Base-by-base conservation (phyloP, 2,888 invertebrate species). In the Amphipyra berbera region DNA sequence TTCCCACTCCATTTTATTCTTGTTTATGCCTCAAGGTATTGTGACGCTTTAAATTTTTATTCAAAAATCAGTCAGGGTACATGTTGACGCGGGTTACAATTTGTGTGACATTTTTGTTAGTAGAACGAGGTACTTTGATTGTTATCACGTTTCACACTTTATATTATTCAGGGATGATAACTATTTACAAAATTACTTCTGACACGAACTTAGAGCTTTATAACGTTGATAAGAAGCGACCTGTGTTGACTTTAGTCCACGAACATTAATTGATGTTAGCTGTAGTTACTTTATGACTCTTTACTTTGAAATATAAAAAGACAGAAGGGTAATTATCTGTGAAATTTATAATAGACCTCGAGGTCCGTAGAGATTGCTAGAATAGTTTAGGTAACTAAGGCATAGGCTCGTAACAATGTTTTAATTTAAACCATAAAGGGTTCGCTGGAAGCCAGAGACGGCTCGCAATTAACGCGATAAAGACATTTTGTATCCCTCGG, bases 391-490 rank as follows among this genome's bases (percentile, higher is more conserved):
- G 47, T 59, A 65, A 65, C 60, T 64, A 73, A 74, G 59, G 68
- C 66, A 76, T 70, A 71, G 64, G 71, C 71, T 70, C 69, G 69
- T 76, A 79, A 82, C 82, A 82, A 83, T 82, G 83, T 85, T 86
- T 82, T 80, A 86, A 86, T 86, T 85, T 81, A 79, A 81, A 73
- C 68, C 78, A 78, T 82, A 80, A 83, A 83, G 82, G 82, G 79
- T 77, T 70, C 68, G 63, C 78, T 76, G 65, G 73, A 72, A 77
- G 78, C 77, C 78, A 65, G 79, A 82, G 79, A 78, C 78, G 80
- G 73, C 73, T 78, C 71, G 82, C 84, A 89, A 88, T 90, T 88
- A 89, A 86, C 84, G 73, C 78, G 82, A 89, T 90, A 85, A 88
- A 90, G 88, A 87, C 88, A 86, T 89, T 88, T 81, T 72, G 78